phyloP scores from a whole-genome alignment of 2,888 invertebrate genomes.

The Dinocampus coccinellae region DNA sequence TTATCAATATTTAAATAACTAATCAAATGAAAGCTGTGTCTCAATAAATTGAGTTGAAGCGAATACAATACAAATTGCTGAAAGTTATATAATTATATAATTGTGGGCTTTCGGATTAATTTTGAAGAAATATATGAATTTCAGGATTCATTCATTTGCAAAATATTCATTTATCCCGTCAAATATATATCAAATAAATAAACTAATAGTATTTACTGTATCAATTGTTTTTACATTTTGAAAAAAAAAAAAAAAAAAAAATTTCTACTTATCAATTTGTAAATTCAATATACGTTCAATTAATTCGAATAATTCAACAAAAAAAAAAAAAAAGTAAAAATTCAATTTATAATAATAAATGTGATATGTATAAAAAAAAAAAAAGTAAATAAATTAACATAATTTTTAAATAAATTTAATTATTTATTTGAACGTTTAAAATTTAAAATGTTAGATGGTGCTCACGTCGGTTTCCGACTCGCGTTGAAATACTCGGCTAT shows the following conservation, averaged over 20 bases:
- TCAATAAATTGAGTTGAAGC: not conserved
- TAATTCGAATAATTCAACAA: too few relatives aligned
- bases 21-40: not conserved
- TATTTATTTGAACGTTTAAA: not conserved
- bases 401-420: not conserved
- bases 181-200: not conserved
- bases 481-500: too few relatives aligned
- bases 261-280: too few relatives aligned
- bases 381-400: not conserved
- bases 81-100: slow-evolving; percentile 30
- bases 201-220: too few relatives aligned
- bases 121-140: slow-evolving; percentile 52
- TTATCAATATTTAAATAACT: not conserved
- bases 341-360: too few relatives aligned
- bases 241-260: not conserved
- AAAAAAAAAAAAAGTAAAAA: too few relatives aligned
- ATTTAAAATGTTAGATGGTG: not conserved
- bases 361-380: not conserved
- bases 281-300: too few relatives aligned
- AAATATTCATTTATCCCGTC: not conserved
- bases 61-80: not conserved
- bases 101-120: slow-evolving; percentile 52
- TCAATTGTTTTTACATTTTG: not conserved
- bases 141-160: slow-evolving; percentile 40
- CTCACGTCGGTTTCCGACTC: not conserved